Conservation (phyloP, 2,113 vertebrate species). For the Tricholaema leucomelas region DNA sequence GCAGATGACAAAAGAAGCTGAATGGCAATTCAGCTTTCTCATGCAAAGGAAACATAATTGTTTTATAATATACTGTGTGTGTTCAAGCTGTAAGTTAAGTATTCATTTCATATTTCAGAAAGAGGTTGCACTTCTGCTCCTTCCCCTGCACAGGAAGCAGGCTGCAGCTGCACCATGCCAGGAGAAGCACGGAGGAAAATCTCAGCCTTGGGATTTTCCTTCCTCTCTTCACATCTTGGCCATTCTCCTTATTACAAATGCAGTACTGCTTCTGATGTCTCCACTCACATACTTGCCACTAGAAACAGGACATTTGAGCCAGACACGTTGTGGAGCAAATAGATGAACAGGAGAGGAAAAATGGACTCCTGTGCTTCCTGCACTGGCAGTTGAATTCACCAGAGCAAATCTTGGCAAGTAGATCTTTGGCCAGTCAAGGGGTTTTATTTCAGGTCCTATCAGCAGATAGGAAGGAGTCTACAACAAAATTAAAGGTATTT, state of each 20-base stretch:
- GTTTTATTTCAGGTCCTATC: conserved; percentile 1
- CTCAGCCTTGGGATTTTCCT: background rate
- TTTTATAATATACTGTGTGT: conserved; percentile 28
- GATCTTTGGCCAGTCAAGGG: background rate
- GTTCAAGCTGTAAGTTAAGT: conserved; percentile 38
- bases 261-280: background rate
- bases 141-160: background rate
- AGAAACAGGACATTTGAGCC: background rate
- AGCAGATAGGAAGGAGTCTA: background rate
- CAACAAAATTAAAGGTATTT: background rate
- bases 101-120: conserved; percentile 27
- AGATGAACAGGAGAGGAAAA: background rate
- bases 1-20: conserved; percentile 29
- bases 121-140: background rate
- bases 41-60: conserved; percentile 30
- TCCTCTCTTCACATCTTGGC: background rate
- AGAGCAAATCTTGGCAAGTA: background rate
- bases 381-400: background rate
- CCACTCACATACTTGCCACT: background rate
- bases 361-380: background rate
- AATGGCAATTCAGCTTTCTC: conserved; percentile 11
- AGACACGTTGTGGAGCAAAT: background rate
- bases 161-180: background rate
- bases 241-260: background rate
- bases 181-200: background rate